Conservation (phyloP, 2,797 vertebrate species). For the Perodicticus potto region DNA sequence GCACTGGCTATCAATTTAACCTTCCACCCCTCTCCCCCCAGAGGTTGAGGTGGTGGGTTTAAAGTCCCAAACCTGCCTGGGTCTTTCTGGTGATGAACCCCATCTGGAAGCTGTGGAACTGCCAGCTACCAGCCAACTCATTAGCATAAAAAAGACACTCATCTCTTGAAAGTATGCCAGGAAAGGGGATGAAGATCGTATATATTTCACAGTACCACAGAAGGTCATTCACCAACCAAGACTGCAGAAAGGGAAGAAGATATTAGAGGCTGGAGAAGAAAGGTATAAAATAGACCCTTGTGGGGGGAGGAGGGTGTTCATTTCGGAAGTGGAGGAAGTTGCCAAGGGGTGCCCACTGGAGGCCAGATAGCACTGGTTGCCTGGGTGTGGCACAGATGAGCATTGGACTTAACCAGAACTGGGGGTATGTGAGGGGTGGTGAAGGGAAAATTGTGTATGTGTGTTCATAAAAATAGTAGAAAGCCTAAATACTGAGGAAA, state of each 20-base stretch:
- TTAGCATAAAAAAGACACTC: background rate
- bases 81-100: background rate
- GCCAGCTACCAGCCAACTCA: background rate
- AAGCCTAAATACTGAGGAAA: background rate
- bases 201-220: background rate
- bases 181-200: background rate
- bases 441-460: background rate
- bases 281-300: background rate
- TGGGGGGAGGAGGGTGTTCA: rapidly evolving
- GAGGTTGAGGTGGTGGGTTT: background rate
- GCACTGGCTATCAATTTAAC: background rate
- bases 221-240: background rate
- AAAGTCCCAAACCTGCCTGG: background rate
- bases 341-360: background rate
- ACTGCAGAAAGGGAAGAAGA: background rate
- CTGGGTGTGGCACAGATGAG: no score
- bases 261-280: background rate
- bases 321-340: background rate
- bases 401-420: background rate
- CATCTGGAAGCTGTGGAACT: background rate
- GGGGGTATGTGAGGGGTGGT: background rate
- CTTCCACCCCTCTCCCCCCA: rapidly evolving
- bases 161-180: background rate
- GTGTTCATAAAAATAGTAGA: background rate
- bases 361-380: background rate